Evolutionary conservation across 1,140 invertebrate genomes (phyloP).

Genomic region (Drosophila athabasca): DNA sequence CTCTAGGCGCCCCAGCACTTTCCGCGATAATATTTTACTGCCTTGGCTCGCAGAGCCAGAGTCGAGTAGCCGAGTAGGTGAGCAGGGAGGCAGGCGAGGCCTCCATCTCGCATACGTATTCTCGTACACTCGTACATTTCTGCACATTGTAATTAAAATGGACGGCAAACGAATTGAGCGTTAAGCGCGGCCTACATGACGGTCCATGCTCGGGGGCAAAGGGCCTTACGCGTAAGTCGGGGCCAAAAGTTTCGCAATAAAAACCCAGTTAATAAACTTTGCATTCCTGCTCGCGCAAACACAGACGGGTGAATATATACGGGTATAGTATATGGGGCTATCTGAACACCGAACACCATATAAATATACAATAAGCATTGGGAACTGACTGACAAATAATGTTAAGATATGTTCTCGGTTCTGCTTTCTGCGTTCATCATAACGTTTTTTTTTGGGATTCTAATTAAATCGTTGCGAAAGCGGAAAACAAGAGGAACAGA

Average conservation of each 20-base stretch:
- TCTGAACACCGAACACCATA: background rate
- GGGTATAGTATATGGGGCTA: no score
- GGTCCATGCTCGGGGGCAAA: no score
- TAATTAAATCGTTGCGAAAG: slow-evolving; percentile 50
- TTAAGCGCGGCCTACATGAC: slow-evolving; percentile 1
- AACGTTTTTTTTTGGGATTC: slow-evolving; percentile 15
- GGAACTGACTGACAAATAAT: slow-evolving; percentile 39
- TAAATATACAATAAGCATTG: background rate
- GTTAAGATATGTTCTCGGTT: slow-evolving; percentile 32
- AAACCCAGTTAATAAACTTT: slow-evolving; percentile 66
- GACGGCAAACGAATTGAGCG: slow-evolving; percentile 38
- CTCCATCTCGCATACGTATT: background rate
- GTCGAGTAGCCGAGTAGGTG: no score
- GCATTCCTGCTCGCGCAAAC: slow-evolving; percentile 29
- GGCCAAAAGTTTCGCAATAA: slow-evolving; percentile 61
- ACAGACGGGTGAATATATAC: background rate
- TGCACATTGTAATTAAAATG: slow-evolving; percentile 61
- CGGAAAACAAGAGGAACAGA: slow-evolving; percentile 8
- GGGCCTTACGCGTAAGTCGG: background rate
- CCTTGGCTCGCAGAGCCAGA: background rate
- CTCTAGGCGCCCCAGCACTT: no score
- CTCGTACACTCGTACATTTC: slow-evolving; percentile 10
- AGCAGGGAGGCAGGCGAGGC: no score
- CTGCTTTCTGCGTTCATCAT: no score
- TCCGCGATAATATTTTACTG: slow-evolving; percentile 19